Base-by-base conservation (phyloP, 1,140 invertebrate genomes). In the Anthonomus grandis region DNA sequence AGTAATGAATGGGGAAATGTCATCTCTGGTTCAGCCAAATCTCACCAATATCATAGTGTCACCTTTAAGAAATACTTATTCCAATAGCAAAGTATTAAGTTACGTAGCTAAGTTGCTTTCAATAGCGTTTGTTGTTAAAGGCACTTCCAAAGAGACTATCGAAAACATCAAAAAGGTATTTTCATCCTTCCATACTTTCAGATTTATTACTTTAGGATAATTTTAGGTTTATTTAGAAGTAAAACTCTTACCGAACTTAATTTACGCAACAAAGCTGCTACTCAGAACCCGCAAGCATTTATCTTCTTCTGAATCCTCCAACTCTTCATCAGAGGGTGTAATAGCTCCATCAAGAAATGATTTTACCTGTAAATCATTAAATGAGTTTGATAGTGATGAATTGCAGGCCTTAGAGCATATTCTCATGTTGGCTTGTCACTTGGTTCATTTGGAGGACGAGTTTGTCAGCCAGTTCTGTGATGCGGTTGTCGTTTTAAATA, bases 401-500 rank as follows among this genome's bases (percentile, higher is more conserved):
- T 71, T 86, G 42, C 75, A 79, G 65, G 83, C 86, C 0, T 73
- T 89, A 5, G 82, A 83, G 60, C 78, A 82, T 24, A 77, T 87
- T 53, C 79, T 84, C 64, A 78, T 89, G 51, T 70, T 91, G 27
- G 80, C 89, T 19, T 82, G 83, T 49, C 82, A 87, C 75, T 71
- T 92, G 52, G 82, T 89, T 47, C 82, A 90, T 63, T 71, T 79
- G 10, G 79, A 85, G 23, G 79, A 84, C 19, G 79, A 83, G 48
- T 91, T 88, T 69, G 78, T 90, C 0, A 78, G 79, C 1, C 89
- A 92, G 64, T 85, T 91, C 66, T 91, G 87, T 66, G 85, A 90
- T 56, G 82, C 87, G 1, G 75, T 90, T 21, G 79, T 80, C n/a
- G 79, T 87, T 24, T 75, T 88, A 18, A 80, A 82, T 46, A 82